Evolutionary conservation across 2,113 vertebrate species (phyloP).

Genomic region (Muntiacus muntjak): DNA sequence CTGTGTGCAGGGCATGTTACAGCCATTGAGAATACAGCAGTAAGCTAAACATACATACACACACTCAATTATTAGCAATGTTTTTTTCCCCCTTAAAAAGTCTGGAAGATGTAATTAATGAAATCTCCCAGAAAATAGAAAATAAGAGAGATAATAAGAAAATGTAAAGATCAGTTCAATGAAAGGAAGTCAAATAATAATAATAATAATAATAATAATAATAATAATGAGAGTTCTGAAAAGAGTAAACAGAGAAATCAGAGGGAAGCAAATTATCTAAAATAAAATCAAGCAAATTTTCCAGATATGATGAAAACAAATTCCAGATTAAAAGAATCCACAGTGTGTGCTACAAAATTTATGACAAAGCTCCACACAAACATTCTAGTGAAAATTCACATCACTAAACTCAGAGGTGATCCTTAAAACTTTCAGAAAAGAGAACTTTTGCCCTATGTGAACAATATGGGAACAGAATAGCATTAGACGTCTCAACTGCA

Average conservation of each 20-base stretch:
- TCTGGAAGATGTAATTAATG: background rate
- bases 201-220: background rate
- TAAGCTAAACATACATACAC: background rate
- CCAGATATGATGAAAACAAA: background rate
- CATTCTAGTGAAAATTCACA: background rate
- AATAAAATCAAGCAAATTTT: background rate
- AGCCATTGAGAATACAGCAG: background rate
- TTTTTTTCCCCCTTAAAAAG: background rate
- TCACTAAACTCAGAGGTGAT: background rate
- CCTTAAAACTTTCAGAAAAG: background rate
- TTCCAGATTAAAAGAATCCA: background rate
- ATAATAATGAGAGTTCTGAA: background rate
- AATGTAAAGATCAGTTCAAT: background rate
- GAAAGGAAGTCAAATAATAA: background rate
- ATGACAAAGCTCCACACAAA: background rate
- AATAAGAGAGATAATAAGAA: background rate
- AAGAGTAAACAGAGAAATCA: background rate
- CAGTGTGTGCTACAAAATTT: background rate
- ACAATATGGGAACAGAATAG: background rate
- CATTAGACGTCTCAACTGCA: background rate
- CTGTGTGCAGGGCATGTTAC: background rate
- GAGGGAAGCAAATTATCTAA: background rate
- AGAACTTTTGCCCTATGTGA: background rate
- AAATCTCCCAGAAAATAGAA: background rate
- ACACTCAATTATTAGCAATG: background rate